phyloP scores from a whole-genome alignment of 2,888 invertebrate species.

The Leistus spinibarbis region DNA sequence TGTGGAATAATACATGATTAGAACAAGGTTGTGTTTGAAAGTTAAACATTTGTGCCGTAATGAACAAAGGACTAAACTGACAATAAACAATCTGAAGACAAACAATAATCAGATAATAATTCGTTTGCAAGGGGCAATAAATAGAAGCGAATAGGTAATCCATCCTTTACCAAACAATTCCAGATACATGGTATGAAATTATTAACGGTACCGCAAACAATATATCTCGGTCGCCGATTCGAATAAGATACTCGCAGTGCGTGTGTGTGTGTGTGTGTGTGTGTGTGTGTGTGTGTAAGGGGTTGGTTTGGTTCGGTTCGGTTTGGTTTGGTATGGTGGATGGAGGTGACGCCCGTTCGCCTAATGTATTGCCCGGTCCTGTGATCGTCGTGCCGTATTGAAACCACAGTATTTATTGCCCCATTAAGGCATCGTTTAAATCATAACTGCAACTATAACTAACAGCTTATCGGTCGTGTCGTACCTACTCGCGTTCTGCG shows the following conservation, averaged over 20 bases:
- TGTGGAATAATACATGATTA: no score
- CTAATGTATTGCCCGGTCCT: constrained; percentile 55
- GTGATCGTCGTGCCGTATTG: constrained; percentile 61
- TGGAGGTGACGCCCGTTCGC: constrained; percentile 35
- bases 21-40: no score
- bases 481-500: constrained; percentile 17
- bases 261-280: not conserved
- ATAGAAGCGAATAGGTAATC: not conserved
- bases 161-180: not conserved
- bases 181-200: not conserved
- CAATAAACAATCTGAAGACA: no score
- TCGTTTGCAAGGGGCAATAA: not conserved
- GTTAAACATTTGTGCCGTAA: no score
- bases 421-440: constrained; percentile 66
- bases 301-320: not conserved
- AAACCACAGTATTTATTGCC: constrained; percentile 66
- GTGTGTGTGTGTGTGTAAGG: not conserved
- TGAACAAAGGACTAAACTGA: no score
- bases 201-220: not conserved
- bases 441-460: constrained; percentile 63
- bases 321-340: not conserved
- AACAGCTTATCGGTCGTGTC: constrained; percentile 53
- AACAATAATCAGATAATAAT: not conserved
- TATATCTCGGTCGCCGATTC: not conserved
- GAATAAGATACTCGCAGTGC: not conserved